A percentile compares a stretch with the other conserved stretches of the same genome.
Conservation (phyloP, 2,113 vertebrate species). For the Edolisoma coerulescens region DNA sequence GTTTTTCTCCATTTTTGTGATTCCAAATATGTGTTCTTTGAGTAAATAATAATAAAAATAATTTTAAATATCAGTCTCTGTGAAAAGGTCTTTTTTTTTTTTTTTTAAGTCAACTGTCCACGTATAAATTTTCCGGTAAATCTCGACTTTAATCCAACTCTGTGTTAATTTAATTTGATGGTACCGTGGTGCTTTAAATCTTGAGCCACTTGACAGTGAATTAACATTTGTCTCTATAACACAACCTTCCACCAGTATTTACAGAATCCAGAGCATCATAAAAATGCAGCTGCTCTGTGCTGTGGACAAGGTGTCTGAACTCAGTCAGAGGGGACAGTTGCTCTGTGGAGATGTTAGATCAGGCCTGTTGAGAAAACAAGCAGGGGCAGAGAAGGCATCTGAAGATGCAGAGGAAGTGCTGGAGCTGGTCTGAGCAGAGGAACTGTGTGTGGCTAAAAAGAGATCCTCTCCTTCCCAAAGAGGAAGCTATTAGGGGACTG, state of each 20-base stretch:
- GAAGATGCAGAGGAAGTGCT: constrained; percentile 33
- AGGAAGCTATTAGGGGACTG: constrained; percentile 1
- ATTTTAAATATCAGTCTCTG: background rate
- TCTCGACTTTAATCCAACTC: background rate
- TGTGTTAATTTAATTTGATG: background rate
- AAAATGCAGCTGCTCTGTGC: background rate
- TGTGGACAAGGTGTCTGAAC: background rate
- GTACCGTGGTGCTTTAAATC: background rate
- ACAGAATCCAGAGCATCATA: background rate
- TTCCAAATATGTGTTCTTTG: background rate
- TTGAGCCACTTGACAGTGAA: background rate
- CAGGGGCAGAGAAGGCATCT: background rate
- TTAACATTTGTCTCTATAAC: background rate
- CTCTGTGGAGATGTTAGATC: background rate
- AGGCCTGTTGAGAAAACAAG: background rate
- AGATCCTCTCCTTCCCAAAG: background rate
- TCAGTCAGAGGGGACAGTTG: background rate
- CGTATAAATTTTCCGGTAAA: background rate
- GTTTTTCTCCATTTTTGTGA: background rate
- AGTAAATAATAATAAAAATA: background rate
- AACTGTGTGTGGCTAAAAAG: constrained; percentile 21
- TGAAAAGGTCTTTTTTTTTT: background rate
- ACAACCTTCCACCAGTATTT: background rate
- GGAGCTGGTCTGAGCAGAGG: constrained; percentile 10
- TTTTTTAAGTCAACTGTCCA: background rate